These are phyloP conservation scores for Oophaga pumilio DNA, from an alignment of 2,113 vertebrate species.

Conservation along the genomic window DNA sequence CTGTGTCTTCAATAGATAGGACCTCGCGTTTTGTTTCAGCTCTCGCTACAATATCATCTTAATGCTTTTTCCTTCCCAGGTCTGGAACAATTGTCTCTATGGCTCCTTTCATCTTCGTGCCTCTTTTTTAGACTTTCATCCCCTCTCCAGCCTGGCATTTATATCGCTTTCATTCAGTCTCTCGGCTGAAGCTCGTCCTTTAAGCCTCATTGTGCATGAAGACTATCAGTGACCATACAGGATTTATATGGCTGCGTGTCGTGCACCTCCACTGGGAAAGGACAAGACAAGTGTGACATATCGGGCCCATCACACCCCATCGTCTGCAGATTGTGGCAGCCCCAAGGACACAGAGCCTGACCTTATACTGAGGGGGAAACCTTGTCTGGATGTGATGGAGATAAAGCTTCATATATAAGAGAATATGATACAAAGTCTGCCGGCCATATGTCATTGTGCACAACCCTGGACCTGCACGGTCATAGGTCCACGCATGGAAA, in stretches of 20 bases:
- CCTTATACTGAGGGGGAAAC: background rate
- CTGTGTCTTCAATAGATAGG: constrained; percentile 28
- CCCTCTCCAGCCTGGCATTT: constrained; percentile 36
- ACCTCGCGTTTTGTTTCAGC: constrained; percentile 31
- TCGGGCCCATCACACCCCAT: background rate
- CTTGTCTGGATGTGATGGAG: background rate
- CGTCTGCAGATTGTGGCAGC: background rate
- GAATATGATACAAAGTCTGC: background rate
- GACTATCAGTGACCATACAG: constrained; percentile 25
- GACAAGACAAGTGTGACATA: background rate
- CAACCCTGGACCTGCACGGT: background rate
- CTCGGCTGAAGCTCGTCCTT: constrained; percentile 2
- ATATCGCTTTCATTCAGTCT: constrained; percentile 15
- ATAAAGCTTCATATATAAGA: background rate
- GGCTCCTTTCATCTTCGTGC: constrained; percentile 25
- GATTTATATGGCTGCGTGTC: constrained; percentile 13
- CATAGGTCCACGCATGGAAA: too few relatives aligned
- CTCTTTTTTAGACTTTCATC: constrained; percentile 36
- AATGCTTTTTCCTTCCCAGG: background rate
- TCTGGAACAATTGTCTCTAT: constrained; percentile 31
- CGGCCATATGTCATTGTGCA: background rate
- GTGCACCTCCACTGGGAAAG: background rate
- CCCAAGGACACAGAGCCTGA: background rate
- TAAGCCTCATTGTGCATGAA: constrained; percentile 29
- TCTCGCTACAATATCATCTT: constrained; percentile 22